Base-by-base conservation (phyloP, 2,888 invertebrate genomes). In the Metalampra italica region DNA sequence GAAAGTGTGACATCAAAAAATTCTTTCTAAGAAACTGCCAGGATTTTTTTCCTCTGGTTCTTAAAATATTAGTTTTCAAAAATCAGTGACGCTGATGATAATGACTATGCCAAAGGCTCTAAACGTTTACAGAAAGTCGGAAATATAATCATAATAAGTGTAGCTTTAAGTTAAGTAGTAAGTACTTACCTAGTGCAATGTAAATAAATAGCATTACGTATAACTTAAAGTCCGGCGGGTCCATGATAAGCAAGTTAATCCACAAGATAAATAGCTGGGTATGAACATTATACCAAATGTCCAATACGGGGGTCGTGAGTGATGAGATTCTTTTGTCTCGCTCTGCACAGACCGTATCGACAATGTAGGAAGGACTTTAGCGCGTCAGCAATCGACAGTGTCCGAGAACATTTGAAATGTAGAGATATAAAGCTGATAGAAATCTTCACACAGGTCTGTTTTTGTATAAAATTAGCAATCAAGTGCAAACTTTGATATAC, bases 281-380 rank as follows among this genome's bases (percentile, higher is more conserved):
- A 65, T 70, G 76, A 76, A 78, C 85, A 81, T 78, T 79, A 78
- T 73, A 68, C 66, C 67, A 39, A 29, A 68, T 66, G 73, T 64
- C 72, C 75, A 69, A 65, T 62, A 46, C 57, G 56, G 56, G 62
- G 71, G 80, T 72, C 75, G 82, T 84, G 87, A 87, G 72, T 82
- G 86, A 89, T 88, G 86, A 67, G 82, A 68, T 85, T 87, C 86
- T 87, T 87, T 89, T 88, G 88, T 88, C 87, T 86, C 78, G 70
- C 68, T 61, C 57, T 64, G 57, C 57, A 59, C 61, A 52, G 58
- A 56, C 62, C 56, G 64, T 65, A 64, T 68, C 63, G 51, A 85
- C 83, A 85, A 83, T 83, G 80, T 77, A 70, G 73, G 75, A 77
- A 70, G 68, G 76, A 66, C 62, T 51, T 59, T 58, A 56, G 60